Evolutionary conservation across 2,113 vertebrate species (phyloP).

Genomic region (Sapajus apella): DNA sequence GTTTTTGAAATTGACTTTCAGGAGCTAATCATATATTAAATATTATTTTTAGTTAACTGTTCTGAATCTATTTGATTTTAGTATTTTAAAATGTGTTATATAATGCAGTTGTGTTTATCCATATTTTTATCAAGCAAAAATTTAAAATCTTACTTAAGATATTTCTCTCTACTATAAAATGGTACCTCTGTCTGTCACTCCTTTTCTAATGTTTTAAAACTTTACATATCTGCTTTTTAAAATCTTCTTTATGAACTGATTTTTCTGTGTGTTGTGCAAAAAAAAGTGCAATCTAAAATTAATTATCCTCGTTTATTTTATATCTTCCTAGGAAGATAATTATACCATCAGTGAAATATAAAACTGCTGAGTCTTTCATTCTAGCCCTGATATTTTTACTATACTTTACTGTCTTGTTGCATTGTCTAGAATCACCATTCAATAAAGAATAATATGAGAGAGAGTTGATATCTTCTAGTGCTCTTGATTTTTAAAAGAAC

Average conservation of each 20-base stretch:
- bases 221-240: background rate
- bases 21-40: background rate
- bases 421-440: background rate
- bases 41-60: background rate
- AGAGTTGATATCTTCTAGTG: background rate
- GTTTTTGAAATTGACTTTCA: background rate
- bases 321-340: background rate
- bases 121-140: background rate
- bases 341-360: background rate
- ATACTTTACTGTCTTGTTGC: background rate
- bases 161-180: background rate
- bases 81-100: background rate
- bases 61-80: background rate
- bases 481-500: conserved; percentile 38
- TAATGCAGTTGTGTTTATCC: background rate
- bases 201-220: background rate
- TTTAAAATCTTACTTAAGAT: conserved; percentile 19
- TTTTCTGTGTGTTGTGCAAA: background rate
- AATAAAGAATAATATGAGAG: background rate
- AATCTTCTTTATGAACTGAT: background rate
- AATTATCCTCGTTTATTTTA: background rate
- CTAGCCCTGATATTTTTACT: background rate
- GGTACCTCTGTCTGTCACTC: background rate
- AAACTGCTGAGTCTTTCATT: background rate
- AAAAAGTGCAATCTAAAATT: background rate